These are phyloP conservation scores for Trinorchestia longiramus DNA, from an alignment of 1,140 invertebrate genomes.

Conservation along the genomic window DNA sequence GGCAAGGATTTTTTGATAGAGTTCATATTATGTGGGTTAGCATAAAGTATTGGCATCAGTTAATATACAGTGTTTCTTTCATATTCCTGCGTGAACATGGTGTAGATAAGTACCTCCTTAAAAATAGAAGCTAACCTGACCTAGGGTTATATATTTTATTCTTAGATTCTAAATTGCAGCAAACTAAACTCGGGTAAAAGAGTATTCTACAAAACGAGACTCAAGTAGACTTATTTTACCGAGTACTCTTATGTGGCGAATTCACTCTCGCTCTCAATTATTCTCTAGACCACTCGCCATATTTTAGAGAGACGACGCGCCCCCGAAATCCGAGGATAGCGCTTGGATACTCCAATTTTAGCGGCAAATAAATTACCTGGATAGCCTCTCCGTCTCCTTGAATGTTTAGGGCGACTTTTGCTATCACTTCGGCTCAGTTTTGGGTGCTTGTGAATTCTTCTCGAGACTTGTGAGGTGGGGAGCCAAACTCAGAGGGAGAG, in stretches of 20 bases:
- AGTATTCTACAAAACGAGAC: neutral
- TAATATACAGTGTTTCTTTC: neutral
- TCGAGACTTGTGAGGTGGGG: neutral
- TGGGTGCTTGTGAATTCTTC: slow-evolving; percentile 14
- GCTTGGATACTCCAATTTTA: slow-evolving; percentile 16
- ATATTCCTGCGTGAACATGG: neutral
- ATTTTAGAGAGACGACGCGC: neutral
- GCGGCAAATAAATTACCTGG: slow-evolving; percentile 30
- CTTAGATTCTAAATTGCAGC: neutral
- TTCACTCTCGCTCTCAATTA: neutral
- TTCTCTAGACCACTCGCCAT: neutral
- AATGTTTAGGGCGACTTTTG: neutral
- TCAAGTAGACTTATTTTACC: neutral
- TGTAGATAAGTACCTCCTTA: neutral
- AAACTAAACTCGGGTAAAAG: neutral
- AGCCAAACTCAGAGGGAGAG: neutral
- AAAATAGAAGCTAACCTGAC: neutral
- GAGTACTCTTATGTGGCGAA: neutral
- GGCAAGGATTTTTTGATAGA: too few relatives aligned
- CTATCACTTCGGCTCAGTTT: neutral
- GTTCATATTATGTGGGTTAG: neutral
- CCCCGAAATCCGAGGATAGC: slow-evolving; percentile 21
- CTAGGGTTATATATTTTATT: neutral
- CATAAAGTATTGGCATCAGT: neutral
- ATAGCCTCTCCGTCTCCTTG: neutral